Conservation (phyloP, 2,888 invertebrate species). For the Nomada ferruginata region DNA sequence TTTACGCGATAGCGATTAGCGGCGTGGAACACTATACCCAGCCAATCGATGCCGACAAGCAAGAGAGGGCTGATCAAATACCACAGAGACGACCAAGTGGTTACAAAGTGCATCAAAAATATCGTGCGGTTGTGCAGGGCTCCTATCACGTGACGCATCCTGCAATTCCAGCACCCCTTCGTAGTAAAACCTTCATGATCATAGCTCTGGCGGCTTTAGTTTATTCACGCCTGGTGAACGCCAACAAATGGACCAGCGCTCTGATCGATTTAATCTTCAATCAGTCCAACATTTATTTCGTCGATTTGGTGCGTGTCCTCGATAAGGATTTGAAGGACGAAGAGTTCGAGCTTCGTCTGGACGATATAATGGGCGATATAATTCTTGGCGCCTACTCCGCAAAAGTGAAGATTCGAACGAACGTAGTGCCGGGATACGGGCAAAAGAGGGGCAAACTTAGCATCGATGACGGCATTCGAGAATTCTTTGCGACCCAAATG, state of each 20-base stretch:
- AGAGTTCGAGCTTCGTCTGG: conserved; percentile 73
- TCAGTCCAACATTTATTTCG: conserved; percentile 79
- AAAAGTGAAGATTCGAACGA: conserved; percentile 77
- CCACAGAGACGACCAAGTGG: conserved; percentile 74
- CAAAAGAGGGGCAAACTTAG: conserved; percentile 74
- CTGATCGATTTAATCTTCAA: conserved; percentile 81
- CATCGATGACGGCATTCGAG: conserved; percentile 72
- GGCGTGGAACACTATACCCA: conserved; percentile 62
- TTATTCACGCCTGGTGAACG: conserved; percentile 76
- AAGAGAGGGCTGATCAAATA: conserved; percentile 53
- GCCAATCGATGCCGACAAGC: conserved; percentile 57
- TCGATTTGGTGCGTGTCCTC: conserved; percentile 77
- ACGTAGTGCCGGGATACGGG: conserved; percentile 75
- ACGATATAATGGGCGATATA: conserved; percentile 78
- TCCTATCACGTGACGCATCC: conserved; percentile 78
- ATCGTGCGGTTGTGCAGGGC: conserved; percentile 77
- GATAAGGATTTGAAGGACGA: conserved; percentile 75
- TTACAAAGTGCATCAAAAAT: conserved; percentile 74
- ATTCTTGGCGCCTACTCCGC: conserved; percentile 80
- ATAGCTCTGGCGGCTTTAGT: conserved; percentile 77
- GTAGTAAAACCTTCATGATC: conserved; percentile 74
- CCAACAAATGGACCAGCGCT: conserved; percentile 79
- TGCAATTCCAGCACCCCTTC: conserved; percentile 71
- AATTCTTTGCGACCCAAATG: conserved; percentile 73
- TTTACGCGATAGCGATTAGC: conserved; percentile 71